Conservation (phyloP, 30 jellyfish, hydroid and myxozoan species). For the Hydra vulgaris region DNA sequence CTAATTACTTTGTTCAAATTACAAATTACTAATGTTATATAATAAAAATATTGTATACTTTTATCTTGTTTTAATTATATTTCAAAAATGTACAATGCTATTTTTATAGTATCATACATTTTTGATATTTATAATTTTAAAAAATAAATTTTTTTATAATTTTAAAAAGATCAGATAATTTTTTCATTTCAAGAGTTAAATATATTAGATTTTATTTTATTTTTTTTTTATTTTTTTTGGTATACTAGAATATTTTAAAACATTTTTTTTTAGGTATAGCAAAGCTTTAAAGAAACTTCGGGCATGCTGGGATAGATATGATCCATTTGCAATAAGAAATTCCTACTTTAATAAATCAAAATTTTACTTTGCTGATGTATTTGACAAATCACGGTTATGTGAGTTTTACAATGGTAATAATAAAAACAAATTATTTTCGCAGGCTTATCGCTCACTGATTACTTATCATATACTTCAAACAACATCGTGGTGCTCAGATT, state of each 20-base stretch:
- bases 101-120: no score
- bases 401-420: constrained; percentile 37
- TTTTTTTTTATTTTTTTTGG: not conserved
- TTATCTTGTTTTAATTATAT: no score
- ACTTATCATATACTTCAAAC: constrained; percentile 23
- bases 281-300: not conserved
- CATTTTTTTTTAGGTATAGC: constrained; percentile 17
- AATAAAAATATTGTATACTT: no score
- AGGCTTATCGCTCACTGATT: constrained; percentile 34
- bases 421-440: constrained; percentile 22
- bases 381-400: constrained; percentile 34
- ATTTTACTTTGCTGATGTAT: constrained; percentile 42
- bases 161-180: no score
- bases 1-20: no score
- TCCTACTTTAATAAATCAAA: constrained; percentile 14
- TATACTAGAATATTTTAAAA: not conserved
- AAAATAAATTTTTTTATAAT: no score
- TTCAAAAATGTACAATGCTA: no score
- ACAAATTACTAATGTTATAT: no score
- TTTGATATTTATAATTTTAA: no score
- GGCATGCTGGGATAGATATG: constrained; percentile 11
- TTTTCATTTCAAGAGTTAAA: not conserved
- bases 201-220: no score
- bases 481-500: constrained; percentile 16
- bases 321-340: constrained; percentile 15